A percentile compares a stretch with the other conserved stretches of the same genome.
Evolutionary conservation across 2,113 vertebrate species (phyloP).

Genomic region (Elephantulus edwardii): DNA sequence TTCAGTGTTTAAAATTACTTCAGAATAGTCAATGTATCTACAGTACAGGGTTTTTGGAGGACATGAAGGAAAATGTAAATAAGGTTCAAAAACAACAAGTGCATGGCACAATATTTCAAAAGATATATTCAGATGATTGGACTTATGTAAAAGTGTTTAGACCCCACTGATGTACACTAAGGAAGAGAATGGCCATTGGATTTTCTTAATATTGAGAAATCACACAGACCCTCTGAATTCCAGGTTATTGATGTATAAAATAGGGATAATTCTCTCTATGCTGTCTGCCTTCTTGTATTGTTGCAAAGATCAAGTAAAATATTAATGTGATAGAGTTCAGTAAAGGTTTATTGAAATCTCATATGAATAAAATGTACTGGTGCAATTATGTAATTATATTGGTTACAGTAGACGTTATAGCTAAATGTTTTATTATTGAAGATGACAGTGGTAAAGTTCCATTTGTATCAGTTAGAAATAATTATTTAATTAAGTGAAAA

Average conservation of each 20-base stretch:
- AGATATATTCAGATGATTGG: not conserved
- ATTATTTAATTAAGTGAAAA: not conserved
- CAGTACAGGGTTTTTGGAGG: not conserved
- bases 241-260: conserved; percentile 1
- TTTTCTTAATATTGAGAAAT: conserved; percentile 4
- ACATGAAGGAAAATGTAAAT: not conserved
- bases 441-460: not conserved
- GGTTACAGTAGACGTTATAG: not conserved
- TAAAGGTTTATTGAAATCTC: not conserved
- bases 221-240: not conserved
- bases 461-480: not conserved
- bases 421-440: not conserved
- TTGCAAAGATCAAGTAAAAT: not conserved
- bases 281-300: not conserved
- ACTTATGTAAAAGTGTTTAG: not conserved
- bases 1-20: not conserved
- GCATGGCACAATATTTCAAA: not conserved
- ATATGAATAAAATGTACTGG: not conserved
- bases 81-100: not conserved
- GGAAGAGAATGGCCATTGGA: not conserved
- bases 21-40: not conserved
- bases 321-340: not conserved
- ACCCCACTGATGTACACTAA: not conserved
- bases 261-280: not conserved
- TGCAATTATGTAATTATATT: not conserved